phyloP scores from a whole-genome alignment of 2,888 invertebrate species.

The Flexamia atlantica region DNA sequence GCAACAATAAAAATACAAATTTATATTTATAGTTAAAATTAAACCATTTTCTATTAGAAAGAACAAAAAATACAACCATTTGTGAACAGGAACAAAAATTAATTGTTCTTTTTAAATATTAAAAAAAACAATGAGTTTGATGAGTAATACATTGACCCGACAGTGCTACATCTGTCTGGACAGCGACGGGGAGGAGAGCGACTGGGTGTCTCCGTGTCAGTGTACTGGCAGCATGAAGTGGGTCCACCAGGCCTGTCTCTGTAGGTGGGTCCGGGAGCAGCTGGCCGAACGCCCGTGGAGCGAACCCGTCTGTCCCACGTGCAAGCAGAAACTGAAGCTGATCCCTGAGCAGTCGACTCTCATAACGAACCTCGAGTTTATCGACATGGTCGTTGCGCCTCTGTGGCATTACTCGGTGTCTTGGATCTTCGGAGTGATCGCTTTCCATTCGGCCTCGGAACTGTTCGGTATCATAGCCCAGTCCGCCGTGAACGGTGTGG shows the following conservation, averaged over 20 bases:
- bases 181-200: not conserved
- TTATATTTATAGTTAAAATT: no score
- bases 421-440: not conserved
- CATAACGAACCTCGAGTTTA: not conserved
- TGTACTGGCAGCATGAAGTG: constrained; percentile 19
- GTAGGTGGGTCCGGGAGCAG: not conserved
- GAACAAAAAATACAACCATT: no score
- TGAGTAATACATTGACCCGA: not conserved
- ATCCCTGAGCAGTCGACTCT: not conserved
- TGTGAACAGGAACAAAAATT: no score
- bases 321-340: not conserved
- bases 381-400: not conserved
- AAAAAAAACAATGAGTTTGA: no score
- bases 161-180: constrained; percentile 17
- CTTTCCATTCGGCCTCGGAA: not conserved
- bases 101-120: no score
- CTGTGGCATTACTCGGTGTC: not conserved
- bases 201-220: constrained; percentile 5
- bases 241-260: constrained; percentile 5
- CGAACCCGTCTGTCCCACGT: not conserved
- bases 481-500: not conserved
- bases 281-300: not conserved
- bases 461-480: not conserved
- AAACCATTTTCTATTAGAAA: no score
- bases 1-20: no score